Evolutionary conservation across 2,888 invertebrate species (phyloP).

Genomic region (Caprella mutica): DNA sequence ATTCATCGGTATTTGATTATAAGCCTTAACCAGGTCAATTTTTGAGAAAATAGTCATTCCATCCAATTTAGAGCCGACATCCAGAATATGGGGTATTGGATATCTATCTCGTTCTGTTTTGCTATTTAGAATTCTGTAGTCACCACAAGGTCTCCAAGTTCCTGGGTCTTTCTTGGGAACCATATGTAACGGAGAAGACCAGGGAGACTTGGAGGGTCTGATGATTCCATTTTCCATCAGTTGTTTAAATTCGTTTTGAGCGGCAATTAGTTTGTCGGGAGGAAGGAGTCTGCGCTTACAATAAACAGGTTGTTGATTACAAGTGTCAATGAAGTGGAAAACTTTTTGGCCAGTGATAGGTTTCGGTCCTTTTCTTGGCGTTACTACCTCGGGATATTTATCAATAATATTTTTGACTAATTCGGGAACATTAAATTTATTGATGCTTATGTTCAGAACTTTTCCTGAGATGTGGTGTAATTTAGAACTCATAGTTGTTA

Average conservation of each 20-base stretch:
- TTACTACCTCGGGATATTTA: background rate
- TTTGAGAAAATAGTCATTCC: background rate
- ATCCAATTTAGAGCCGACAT: background rate
- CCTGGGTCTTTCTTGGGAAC: background rate
- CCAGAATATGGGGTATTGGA: background rate
- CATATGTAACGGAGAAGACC: conserved; percentile 4
- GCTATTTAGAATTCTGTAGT: background rate
- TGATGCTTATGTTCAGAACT: no score
- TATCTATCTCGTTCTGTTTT: conserved; percentile 2
- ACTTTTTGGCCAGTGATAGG: background rate
- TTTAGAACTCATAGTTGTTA: background rate
- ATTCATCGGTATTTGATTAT: background rate
- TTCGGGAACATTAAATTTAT: background rate
- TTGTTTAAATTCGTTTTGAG: background rate
- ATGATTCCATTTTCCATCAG: background rate
- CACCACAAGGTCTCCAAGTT: conserved; percentile 5
- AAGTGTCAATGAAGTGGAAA: background rate
- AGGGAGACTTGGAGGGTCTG: background rate
- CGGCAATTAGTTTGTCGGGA: background rate
- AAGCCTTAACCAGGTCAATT: background rate
- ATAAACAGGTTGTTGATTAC: background rate
- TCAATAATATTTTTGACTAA: background rate
- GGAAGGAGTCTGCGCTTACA: background rate
- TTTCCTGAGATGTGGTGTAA: background rate
- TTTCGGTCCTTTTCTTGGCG: background rate